phyloP scores from a whole-genome alignment of 2,797 vertebrate genomes.

The Hippopotamyrus pictus region DNA sequence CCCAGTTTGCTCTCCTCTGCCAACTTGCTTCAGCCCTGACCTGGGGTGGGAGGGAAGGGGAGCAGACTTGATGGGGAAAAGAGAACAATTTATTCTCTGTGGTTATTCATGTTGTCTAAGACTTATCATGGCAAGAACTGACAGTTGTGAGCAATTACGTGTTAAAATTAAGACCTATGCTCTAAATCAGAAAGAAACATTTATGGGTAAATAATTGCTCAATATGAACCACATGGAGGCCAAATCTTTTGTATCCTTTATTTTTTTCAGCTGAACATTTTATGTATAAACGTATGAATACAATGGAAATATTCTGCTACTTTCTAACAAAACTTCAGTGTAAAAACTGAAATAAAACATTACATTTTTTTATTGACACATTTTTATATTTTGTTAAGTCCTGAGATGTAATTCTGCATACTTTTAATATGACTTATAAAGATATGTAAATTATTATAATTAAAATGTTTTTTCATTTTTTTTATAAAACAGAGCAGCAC shows the following conservation, averaged over 20 bases:
- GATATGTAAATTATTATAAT: not conserved
- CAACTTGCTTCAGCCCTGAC: conserved; percentile 46
- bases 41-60: conserved; percentile 32
- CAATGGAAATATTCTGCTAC: not conserved
- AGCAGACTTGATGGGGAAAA: conserved; percentile 45
- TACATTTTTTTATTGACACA: not conserved
- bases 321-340: not conserved
- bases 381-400: not conserved
- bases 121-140: conserved; percentile 39
- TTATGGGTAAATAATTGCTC: not conserved
- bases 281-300: not conserved
- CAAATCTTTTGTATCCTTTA: not conserved
- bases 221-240: not conserved
- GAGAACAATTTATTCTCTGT: conserved; percentile 38
- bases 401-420: not conserved
- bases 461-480: not conserved
- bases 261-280: not conserved
- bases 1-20: conserved; percentile 52
- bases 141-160: conserved; percentile 53
- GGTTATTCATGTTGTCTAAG: conserved; percentile 39
- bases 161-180: conserved; percentile 65
- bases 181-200: conserved; percentile 35
- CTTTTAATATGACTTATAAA: not conserved
- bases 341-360: not conserved
- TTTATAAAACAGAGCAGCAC: not conserved